Base-by-base conservation (phyloP, 2,113 vertebrate species). In the Sander vitreus region DNA sequence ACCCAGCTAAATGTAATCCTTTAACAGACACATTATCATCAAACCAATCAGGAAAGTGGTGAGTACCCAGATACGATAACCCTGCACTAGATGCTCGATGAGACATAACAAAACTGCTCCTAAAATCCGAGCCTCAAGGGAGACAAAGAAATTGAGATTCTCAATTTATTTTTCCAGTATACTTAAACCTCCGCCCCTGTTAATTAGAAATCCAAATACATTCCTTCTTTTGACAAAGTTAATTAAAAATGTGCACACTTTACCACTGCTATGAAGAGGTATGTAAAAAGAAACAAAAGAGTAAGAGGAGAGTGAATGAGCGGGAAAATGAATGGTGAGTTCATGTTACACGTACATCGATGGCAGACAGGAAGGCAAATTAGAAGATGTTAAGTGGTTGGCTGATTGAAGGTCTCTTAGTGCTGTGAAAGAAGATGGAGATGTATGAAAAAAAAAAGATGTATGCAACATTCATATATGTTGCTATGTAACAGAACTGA, bases 181-280 rank as follows among this genome's bases (percentile, higher is more conserved):
- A 78, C 85, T 91, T 85, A 82, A 92, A 91, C 84, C 81, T 77
- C 73, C 80, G 86, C 80, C 71, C 67, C 82, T 57, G 90, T 92
- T 95, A 94, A 95, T 95, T 94, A 93, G 87, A 90, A 93, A 93
- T 87, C 89, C 84, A 87, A 90, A 90, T 83, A 86, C 78, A 84
- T 92, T 81, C 78, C 62, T 66, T 91, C 87, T 82, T 81, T 86
- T 85, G 77, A 84, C 84, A 84, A 83, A 86, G 87, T 94, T 93
- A 94, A 94, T 94, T 94, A 93, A 93, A 90, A 92, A 85, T 86
- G 87, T 87, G 87, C 72, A 88, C 84, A 84, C 86, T 89, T 91
- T 85, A 80, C 73, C 48, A 53, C 50, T 33, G 43, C 84, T 90
- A 76, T 64, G 66, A 85, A 72, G 73, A 81, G 72, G 65, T 58